Base-by-base conservation (phyloP, 2,797 vertebrate species). In the Rhodeus uyekii region DNA sequence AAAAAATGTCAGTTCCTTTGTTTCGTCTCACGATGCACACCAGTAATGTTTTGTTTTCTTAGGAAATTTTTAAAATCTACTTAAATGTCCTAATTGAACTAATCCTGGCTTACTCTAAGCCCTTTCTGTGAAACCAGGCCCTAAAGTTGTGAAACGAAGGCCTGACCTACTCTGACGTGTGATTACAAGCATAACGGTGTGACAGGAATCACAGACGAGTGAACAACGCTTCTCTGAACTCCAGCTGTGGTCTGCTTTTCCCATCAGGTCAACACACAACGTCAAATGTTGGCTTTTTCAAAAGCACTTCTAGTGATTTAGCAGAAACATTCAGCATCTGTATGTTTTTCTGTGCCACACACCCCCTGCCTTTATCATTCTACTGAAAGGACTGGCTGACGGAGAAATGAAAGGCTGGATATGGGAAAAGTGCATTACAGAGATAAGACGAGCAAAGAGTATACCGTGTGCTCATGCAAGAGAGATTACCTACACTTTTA, bases 201-300 rank as follows among this genome's bases (percentile, higher is more conserved):
- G 55, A 64, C 16, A n/a, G 69, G 60, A 81, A 81, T 29, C 58
- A 64, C 79, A 39, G 60, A n/a, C 3, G 34, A 38, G n/a, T 53
- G 44, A 73, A 73, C 9, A 8, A 60, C 13, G 55, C 19, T 44
- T 61, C 38, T 14, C 69, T 78, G 34, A 76, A 48, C 48, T 76
- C 75, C 48, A 42, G 14, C 19, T 34, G 63, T 68, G 65, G 39
- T 84, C 88, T 88, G 87, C 69, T 88, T 87, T 87, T 74, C 60
- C 75, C 85, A 89, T 89, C 87, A 87, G 77, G 42, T 53, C 22
- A 48, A 12, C 42, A 74, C 76, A 87, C 82, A 79, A 85, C 85
- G 84, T 83, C 55, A 76, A 5, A 76, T 36, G 46, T 50, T 58
- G 48, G 48, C 63, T 42, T 73, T 81, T 73, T 81, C 64, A n/a